These are phyloP conservation scores for Atethmia centrago DNA, from an alignment of 2,888 invertebrate genomes.

Conservation along the genomic window DNA sequence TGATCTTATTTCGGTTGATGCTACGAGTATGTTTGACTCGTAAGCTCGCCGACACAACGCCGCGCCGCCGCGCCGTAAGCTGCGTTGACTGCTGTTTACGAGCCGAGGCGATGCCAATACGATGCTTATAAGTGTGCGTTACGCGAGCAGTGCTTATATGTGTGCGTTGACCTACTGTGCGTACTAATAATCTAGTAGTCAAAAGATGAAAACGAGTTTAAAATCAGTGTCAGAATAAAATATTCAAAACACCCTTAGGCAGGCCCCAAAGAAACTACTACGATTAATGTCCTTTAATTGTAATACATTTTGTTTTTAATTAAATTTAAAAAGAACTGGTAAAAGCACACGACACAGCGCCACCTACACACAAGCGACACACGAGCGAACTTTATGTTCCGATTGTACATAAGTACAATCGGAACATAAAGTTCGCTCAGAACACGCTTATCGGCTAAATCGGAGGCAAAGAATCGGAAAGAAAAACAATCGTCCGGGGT, in stretches of 20 bases:
- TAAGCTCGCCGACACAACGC: background rate
- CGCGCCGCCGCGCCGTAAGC: background rate
- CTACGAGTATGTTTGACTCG: background rate
- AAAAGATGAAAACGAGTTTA: background rate
- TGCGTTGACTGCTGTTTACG: background rate
- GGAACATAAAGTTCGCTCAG: conserved; percentile 85
- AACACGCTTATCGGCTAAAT: conserved; percentile 85
- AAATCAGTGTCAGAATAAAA: conserved; percentile 19
- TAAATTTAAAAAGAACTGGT: conserved; percentile 74
- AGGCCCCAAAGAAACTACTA: conserved; percentile 49
- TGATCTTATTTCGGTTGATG: background rate
- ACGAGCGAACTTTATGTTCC: too few species aligned
- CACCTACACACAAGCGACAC: conserved; percentile 83
- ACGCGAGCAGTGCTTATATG: background rate
- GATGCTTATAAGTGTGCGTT: background rate
- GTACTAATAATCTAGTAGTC: background rate
- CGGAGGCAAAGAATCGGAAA: conserved; percentile 80
- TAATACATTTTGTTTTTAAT: conserved; percentile 75
- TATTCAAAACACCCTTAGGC: conserved; percentile 3
- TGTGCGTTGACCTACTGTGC: background rate
- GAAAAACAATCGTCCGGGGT: conserved; percentile 83
- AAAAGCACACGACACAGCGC: conserved; percentile 74
- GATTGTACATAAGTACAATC: conserved; percentile 79
- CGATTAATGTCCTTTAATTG: conserved; percentile 64
- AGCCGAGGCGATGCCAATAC: background rate